Evolutionary conservation across 2,113 vertebrate species (phyloP), one percentile per base, ranked within the genome.

Genomic region (Sterrhoptilus dennistouni): DNA sequence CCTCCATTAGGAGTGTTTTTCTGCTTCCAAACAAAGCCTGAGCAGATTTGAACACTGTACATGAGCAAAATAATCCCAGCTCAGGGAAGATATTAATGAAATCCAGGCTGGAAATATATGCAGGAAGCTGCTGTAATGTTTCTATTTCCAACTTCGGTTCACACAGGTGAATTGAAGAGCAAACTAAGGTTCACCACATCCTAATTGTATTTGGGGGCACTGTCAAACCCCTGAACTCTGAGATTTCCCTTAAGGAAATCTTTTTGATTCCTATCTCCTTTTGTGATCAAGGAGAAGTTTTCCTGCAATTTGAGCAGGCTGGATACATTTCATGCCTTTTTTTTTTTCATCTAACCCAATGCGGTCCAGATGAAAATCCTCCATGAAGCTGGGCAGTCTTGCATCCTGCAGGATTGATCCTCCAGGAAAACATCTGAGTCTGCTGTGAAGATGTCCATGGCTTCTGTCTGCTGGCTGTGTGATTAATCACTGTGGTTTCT

Each of bases 111-210:
- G 52, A 88, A 78, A 90, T 71, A 47, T 36, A 64, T 54, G 35
- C 83, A 68, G 77, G 83, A 95, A 95, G 81, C 91, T 92, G 89
- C 80, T 71, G 47, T 52, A 63, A 45, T 31, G 35, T 81, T 95
- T 93, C 60, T 52, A 27, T 89, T 95, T 94, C 65, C 76, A 78
- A 81, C 84, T 89, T 47, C 83, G 40, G 42, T 56, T 92, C 64
- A 84, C 69, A 25, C 72, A 97, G 96, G 94, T 96, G 93, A 93
- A 81, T 53, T 71, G 76, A 89, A 96, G 86, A 96, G 64, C 91
- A 92, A 92, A 90, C 27, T 72, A 68, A 89, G 72, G 72, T 75
- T 95, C 83, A 60, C 80, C 93, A 49, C 93, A 91, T 87, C 86
- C 80, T 93, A 83, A 89, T 52, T 89, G 64, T 35, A 29, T 93